phyloP scores from a whole-genome alignment of 1,140 invertebrate species.

The Drosophila lowei region DNA sequence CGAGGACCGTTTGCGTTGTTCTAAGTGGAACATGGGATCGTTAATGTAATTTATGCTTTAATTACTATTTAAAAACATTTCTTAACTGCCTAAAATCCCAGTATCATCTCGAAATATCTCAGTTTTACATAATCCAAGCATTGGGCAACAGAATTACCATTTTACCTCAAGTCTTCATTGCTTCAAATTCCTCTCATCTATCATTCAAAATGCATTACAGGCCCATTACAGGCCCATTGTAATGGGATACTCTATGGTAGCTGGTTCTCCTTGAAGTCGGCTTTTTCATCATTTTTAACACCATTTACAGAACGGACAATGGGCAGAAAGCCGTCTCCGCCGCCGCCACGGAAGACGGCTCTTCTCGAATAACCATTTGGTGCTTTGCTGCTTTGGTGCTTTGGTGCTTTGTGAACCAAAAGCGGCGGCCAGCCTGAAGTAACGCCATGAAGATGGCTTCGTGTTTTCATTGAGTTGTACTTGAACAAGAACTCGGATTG shows the following conservation, averaged over 20 bases:
- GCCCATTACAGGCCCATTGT: conserved; percentile 35
- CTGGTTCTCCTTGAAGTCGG: conserved; percentile 51
- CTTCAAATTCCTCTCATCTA: conserved; percentile 37
- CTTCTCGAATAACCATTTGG: conserved; percentile 44
- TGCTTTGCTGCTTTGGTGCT: conserved; percentile 2
- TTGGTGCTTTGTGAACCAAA: conserved; percentile 22
- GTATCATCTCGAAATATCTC: not conserved
- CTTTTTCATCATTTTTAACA: conserved; percentile 48
- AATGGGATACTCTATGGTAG: conserved; percentile 37
- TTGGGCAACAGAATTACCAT: conserved; percentile 13
- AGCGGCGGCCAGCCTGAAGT: conserved; percentile 7
- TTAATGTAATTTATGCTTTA: no score
- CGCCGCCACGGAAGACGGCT: not conserved
- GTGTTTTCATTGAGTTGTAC: conserved; percentile 46
- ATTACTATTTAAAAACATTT: no score
- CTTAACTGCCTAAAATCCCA: not conserved
- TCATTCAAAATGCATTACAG: conserved; percentile 46
- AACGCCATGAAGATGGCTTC: conserved; percentile 14
- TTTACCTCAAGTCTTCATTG: conserved; percentile 17
- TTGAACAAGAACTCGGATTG: conserved; percentile 61
- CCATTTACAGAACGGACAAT: conserved; percentile 50
- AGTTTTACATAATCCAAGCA: not conserved
- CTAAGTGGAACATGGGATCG: no score
- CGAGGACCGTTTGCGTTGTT: no score
- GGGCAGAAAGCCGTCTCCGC: conserved; percentile 28